Base-by-base conservation (phyloP, 1,140 invertebrate species). In the Ostrea denselamellosa region DNA sequence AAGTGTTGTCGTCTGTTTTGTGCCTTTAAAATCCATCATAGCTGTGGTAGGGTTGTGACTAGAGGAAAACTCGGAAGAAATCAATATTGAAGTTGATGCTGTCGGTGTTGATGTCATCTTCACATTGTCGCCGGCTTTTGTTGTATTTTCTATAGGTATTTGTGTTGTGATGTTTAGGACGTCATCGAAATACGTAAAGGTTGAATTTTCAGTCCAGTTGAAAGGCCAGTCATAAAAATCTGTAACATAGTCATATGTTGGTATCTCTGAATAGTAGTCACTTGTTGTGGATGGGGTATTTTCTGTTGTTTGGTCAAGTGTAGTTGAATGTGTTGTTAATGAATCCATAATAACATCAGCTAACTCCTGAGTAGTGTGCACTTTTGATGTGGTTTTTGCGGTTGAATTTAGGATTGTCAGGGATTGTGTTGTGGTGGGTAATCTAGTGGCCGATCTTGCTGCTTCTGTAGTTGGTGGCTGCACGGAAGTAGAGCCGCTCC, bases 1-100 rank as follows among this genome's bases (percentile, higher is more conserved):
- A 19, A n/a, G 53, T 34, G 84, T 85, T 44, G 84, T 65, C n/a
- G 56, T 65, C 58, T 58, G 68, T 25, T 77, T 77, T 34, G 68
- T 77, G 28, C 68, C 28, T 28, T 14, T 77, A 14, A 17, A 77
- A 28, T 77, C 68, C 68, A 77, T 77, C 68, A 77, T 77, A 14
- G 28, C 9, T 28, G 68, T 77, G 14, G 68, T 77, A 17, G 68
- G 68, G 25, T 28, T 62, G 56, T 62, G 17, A 62, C 56, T 77
- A 0, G 68, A 77, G 25, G 25, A 77, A 77, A 77, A 77, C 25
- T 25, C 68, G 0, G 28, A 28, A 34, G 68, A 77, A 4, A 14
- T 25, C 68, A 77, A 17, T 28, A 77, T 83, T 22, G 82, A 19
- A 2, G 82, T 52, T 4, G 82, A 12, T 25, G 71, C 9, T 34